Conservation (phyloP, 2,797 vertebrate species). For the Columba guinea region DNA sequence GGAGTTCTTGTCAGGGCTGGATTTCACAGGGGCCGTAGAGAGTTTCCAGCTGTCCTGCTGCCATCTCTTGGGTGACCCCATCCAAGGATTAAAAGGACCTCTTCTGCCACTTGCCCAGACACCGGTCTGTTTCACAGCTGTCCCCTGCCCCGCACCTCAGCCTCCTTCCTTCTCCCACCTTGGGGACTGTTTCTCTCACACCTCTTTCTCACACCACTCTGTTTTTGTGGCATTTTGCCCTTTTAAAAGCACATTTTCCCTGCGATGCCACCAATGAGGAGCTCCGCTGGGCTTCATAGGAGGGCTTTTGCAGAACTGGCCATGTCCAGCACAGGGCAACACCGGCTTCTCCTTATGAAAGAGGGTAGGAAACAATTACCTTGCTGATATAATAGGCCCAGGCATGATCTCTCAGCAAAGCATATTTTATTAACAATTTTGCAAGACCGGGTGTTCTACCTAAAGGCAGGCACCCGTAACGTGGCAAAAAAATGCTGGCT, state of each 20-base stretch:
- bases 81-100: too few relatives aligned
- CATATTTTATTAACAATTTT: too few relatives aligned
- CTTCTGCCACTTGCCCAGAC: fast-evolving
- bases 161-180: neutral
- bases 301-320: neutral
- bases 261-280: neutral
- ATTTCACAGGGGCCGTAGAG: neutral
- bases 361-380: too few relatives aligned
- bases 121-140: neutral
- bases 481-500: too few relatives aligned
- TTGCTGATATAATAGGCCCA: too few relatives aligned
- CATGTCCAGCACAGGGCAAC: too few relatives aligned
- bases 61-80: neutral
- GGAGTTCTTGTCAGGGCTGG: neutral
- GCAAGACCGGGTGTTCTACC: too few relatives aligned
- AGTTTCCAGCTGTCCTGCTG: neutral
- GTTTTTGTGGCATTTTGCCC: fast-evolving
- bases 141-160: neutral
- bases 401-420: too few relatives aligned
- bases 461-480: too few relatives aligned
- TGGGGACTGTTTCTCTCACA: fast-evolving
- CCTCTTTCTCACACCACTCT: neutral
- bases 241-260: fast-evolving
- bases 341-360: too few relatives aligned
- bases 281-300: too few relatives aligned